A percentile compares a stretch with the other conserved stretches of the same genome.
Evolutionary conservation across 2,888 invertebrate genomes (phyloP).

Genomic region (Nesidiocoris tenuis): DNA sequence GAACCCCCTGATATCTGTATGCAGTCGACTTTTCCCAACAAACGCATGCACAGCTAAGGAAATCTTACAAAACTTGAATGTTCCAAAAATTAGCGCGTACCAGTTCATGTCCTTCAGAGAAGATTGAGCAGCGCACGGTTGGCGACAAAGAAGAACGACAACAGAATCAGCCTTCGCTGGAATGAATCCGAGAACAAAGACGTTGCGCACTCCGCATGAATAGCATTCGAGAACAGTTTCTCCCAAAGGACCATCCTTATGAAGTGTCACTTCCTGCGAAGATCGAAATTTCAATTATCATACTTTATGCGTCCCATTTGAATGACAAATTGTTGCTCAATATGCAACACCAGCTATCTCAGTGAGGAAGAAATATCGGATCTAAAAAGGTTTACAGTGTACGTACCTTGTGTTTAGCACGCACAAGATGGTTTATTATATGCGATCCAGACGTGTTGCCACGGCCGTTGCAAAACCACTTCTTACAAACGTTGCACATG

Average conservation of each 20-base stretch:
- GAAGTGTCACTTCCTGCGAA: conserved; percentile 83
- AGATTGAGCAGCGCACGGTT: conserved; percentile 97
- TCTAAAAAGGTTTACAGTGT: too few relatives aligned
- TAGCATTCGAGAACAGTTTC: conserved; percentile 98
- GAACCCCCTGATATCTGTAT: too few relatives aligned
- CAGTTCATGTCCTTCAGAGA: conserved; percentile 99
- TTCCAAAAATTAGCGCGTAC: conserved; percentile 53
- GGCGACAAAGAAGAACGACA: conserved; percentile 92
- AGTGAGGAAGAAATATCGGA: too few relatives aligned
- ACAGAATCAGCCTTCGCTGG: conserved; percentile 99
- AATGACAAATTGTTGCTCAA: too few relatives aligned
- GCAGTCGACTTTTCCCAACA: too few relatives aligned
- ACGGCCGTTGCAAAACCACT: conserved; percentile 99
- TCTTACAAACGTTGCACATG: conserved; percentile 96
- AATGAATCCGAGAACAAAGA: conserved; percentile 97
- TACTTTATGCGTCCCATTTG: too few relatives aligned
- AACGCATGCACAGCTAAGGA: too few relatives aligned
- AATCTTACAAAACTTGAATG: too few relatives aligned
- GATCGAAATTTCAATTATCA: too few relatives aligned
- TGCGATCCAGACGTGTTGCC: conserved; percentile 98
- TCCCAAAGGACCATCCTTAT: conserved; percentile 94
- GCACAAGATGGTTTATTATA: conserved; percentile 96
- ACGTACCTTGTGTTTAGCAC: conserved; percentile 92
- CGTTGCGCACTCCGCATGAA: conserved; percentile 96
- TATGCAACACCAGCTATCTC: too few relatives aligned